Conservation (phyloP, 2,888 invertebrate species). For the Oscheius sp. region DNA sequence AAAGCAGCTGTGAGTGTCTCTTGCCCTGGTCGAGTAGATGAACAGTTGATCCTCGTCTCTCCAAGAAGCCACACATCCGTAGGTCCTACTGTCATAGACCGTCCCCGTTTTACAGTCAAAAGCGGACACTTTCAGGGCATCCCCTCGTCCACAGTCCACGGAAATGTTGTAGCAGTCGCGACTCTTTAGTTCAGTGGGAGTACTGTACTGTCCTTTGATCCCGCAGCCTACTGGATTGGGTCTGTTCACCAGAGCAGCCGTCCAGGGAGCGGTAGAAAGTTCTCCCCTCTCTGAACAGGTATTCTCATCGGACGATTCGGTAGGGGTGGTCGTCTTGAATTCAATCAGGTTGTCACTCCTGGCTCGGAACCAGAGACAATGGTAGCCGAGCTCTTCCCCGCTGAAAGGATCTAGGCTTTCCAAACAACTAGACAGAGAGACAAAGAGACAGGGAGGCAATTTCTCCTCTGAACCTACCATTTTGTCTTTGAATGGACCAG, state of each 20-base stretch:
- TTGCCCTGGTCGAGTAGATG: conserved; percentile 53
- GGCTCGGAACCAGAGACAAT: conserved; percentile 63
- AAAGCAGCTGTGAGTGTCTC: conserved; percentile 55
- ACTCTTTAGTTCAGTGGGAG: conserved; percentile 46
- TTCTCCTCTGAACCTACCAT: conserved; percentile 43
- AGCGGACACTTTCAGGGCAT: conserved; percentile 51
- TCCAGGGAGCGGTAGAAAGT: conserved; percentile 50
- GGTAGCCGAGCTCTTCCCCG: conserved; percentile 64
- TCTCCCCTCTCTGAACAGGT: conserved; percentile 46
- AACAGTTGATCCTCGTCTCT: conserved; percentile 56
- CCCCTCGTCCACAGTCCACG: conserved; percentile 53
- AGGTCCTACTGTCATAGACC: conserved; percentile 59
- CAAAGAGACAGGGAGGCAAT: too few relatives aligned
- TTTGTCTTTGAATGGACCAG: conserved; percentile 63
- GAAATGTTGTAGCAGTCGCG: conserved; percentile 60
- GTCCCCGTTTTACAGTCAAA: conserved; percentile 58
- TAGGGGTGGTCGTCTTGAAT: conserved; percentile 60
- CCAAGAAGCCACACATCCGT: conserved; percentile 64
- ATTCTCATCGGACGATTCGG: conserved; percentile 44
- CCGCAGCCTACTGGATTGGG: conserved; percentile 54
- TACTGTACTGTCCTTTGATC: conserved; percentile 49
- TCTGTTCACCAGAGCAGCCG: conserved; percentile 44
- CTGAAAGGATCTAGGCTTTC: conserved; percentile 44
- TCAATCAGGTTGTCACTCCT: conserved; percentile 64
- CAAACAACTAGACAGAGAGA: too few relatives aligned